These are phyloP conservation scores for Clinocottus analis DNA, from an alignment of 2,113 vertebrate genomes.

Conservation along the genomic window DNA sequence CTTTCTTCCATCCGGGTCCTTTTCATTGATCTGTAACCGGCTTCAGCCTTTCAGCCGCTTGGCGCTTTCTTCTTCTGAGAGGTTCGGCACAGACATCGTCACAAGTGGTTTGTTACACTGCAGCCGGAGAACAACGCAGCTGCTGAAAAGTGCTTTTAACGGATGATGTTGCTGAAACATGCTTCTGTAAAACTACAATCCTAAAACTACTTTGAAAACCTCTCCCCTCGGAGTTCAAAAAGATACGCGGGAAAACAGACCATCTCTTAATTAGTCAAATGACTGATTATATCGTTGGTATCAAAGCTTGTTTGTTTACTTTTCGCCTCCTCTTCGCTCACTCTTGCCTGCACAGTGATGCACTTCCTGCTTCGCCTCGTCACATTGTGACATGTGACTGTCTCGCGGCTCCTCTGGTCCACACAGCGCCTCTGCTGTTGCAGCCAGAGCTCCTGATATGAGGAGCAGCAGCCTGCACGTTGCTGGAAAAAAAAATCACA, in stretches of 20 bases:
- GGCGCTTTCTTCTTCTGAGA: conserved; percentile 21
- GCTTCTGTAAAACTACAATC: conserved; percentile 3
- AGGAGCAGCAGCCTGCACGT: neutral
- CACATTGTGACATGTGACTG: conserved; percentile 59
- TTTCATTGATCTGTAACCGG: conserved; percentile 8
- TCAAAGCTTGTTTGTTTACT: neutral
- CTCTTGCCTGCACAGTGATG: neutral
- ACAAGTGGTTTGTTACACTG: conserved; percentile 30
- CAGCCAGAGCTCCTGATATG: neutral
- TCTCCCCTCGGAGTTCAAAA: neutral
- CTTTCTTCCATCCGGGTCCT: neutral
- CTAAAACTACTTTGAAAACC: neutral
- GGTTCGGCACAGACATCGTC: conserved; percentile 47
- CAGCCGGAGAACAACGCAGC: conserved; percentile 10
- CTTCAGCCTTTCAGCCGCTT: neutral
- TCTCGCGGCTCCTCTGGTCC: neutral
- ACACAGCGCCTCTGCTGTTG: conserved; percentile 71
- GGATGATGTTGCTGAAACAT: conserved; percentile 39
- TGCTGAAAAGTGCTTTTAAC: conserved; percentile 12
- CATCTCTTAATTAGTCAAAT: neutral
- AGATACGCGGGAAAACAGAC: neutral
- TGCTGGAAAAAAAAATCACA: neutral
- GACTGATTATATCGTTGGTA: neutral
- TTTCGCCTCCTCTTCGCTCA: neutral
- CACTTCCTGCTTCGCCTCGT: conserved; percentile 60